Evolutionary conservation across 2,888 invertebrate genomes (phyloP).

Genomic region (Acrobasis consociella): DNA sequence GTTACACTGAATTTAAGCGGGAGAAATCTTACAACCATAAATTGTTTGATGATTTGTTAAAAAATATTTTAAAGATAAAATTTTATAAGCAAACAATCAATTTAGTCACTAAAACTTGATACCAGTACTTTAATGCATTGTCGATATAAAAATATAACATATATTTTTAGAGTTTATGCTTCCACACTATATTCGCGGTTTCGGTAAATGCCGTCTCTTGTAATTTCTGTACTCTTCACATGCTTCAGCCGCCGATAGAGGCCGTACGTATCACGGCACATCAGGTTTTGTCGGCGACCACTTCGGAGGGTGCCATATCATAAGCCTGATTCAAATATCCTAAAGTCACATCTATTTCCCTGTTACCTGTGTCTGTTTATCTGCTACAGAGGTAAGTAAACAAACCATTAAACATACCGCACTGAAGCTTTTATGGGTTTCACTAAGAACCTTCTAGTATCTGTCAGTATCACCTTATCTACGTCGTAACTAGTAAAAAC

Average conservation of each 20-base stretch:
- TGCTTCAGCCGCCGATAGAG: slow-evolving; percentile 69
- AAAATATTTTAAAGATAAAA: too few relatives aligned
- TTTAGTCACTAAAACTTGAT: too few relatives aligned
- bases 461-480: slow-evolving; percentile 50
- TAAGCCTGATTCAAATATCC: slow-evolving; percentile 10
- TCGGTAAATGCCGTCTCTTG: slow-evolving; percentile 50
- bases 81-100: too few relatives aligned
- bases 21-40: neutral
- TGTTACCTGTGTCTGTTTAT: neutral
- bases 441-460: slow-evolving; percentile 59
- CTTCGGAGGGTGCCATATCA: slow-evolving; percentile 57
- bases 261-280: slow-evolving; percentile 70
- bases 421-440: slow-evolving; percentile 55
- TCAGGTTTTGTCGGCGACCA: slow-evolving; percentile 71
- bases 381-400: slow-evolving; percentile 49
- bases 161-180: too few relatives aligned
- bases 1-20: neutral
- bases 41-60: neutral
- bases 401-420: slow-evolving; percentile 37
- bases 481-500: slow-evolving; percentile 45
- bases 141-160: too few relatives aligned
- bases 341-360: slow-evolving; percentile 18
- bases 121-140: too few relatives aligned
- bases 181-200: neutral
- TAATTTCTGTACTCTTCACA: slow-evolving; percentile 48